These are phyloP conservation scores for Heliothis virescens DNA, from an alignment of 1,140 invertebrate species.

Conservation along the genomic window DNA sequence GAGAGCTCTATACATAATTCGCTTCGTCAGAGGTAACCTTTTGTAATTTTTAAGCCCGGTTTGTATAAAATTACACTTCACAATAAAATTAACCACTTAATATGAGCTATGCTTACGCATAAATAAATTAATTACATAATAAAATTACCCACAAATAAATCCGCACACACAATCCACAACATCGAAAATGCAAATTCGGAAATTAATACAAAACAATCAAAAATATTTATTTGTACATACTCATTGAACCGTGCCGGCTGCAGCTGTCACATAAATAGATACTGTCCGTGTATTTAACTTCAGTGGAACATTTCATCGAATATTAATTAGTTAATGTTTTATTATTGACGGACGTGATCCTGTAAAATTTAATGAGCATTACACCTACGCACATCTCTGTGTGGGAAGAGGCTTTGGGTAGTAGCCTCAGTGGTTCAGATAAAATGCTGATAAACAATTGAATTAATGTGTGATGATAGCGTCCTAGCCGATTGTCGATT, in stretches of 20 bases:
- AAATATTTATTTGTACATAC: neutral
- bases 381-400: neutral
- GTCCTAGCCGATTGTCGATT: no score
- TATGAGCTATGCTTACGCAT: neutral
- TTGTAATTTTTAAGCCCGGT: no score
- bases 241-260: constrained; percentile 2
- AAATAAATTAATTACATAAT: neutral
- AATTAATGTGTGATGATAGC: no score
- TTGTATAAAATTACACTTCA: no score
- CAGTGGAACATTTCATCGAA: constrained; percentile 2
- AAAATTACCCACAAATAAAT: neutral
- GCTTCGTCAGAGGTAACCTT: no score
- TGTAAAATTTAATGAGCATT: neutral
- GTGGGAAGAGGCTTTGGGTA: no score
- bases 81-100: no score
- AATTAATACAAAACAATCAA: constrained; percentile 15
- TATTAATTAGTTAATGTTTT: constrained; percentile 6
- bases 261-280: constrained; percentile 23
- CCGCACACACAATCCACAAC: neutral
- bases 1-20: no score
- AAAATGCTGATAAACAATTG: no score
- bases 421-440: no score
- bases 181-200: neutral
- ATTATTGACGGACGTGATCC: neutral
- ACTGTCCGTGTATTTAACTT: constrained; percentile 8